phyloP scores from a whole-genome alignment of 1,140 invertebrate species.

The Anastatus disparis region DNA sequence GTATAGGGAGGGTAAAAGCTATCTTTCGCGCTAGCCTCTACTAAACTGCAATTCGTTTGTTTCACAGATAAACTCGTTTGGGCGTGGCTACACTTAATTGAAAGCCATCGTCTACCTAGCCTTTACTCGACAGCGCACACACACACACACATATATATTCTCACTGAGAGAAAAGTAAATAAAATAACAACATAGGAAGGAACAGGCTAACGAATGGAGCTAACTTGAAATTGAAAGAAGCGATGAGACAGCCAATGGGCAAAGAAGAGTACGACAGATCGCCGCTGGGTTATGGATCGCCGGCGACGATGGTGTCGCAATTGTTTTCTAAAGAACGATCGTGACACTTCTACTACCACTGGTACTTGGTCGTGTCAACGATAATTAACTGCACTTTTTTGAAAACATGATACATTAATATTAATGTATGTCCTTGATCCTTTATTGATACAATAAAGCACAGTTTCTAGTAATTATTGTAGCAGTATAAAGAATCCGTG shows the following conservation, averaged over 20 bases:
- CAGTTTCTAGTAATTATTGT: too few species aligned
- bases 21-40: neutral
- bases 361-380: neutral
- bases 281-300: slow-evolving; percentile 12
- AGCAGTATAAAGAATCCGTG: neutral
- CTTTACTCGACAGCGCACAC: slow-evolving; percentile 17
- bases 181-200: neutral
- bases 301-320: neutral
- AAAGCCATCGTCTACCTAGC: slow-evolving; percentile 41
- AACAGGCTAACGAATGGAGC: neutral
- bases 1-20: neutral
- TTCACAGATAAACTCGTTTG: slow-evolving; percentile 53
- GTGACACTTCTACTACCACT: neutral
- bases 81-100: slow-evolving; percentile 49
- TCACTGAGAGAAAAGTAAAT: too few species aligned
- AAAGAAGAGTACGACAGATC: neutral
- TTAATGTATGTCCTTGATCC: too few species aligned
- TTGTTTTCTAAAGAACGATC: neutral
- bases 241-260: neutral
- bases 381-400: too few species aligned
- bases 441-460: too few species aligned
- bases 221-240: neutral
- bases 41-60: slow-evolving; percentile 50
- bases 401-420: too few species aligned
- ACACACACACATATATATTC: too few species aligned